Conservation (phyloP, 2,113 vertebrate genomes). For the Natator depressus region DNA sequence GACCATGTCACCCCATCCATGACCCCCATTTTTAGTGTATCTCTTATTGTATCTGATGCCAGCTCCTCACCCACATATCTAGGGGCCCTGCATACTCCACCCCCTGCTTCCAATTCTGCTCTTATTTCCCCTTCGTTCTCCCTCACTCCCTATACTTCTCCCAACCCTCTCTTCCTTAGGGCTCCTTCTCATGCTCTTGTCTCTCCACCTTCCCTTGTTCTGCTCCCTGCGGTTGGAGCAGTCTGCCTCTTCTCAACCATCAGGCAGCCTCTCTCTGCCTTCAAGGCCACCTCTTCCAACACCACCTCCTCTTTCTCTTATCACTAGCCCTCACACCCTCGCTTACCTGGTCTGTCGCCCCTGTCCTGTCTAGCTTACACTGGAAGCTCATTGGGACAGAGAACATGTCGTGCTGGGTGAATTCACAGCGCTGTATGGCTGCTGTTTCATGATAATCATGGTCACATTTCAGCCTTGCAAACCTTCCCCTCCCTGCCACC, state of each 20-base stretch:
- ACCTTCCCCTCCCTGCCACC: too few species aligned
- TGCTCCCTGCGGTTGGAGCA: neutral
- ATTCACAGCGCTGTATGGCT: fast-evolving
- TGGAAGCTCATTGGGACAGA: neutral
- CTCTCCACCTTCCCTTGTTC: neutral
- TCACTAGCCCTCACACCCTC: neutral
- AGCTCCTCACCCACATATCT: too few species aligned
- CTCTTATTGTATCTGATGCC: neutral
- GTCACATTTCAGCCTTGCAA: neutral
- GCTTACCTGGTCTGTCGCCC: neutral
- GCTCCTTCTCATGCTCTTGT: too few species aligned
- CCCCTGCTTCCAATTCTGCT: neutral
- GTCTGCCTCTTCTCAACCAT: too few species aligned
- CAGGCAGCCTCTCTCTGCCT: neutral
- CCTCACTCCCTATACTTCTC: neutral
- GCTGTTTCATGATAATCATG: neutral
- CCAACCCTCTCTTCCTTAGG: neutral
- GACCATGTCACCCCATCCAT: neutral
- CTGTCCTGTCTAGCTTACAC: neutral
- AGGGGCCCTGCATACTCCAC: too few species aligned
- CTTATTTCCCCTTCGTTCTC: neutral
- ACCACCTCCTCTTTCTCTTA: neutral
- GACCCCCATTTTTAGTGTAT: neutral
- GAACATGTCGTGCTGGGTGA: neutral
- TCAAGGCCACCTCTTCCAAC: neutral